A percentile compares a stretch with the other conserved stretches of the same genome.
Evolutionary conservation across 2,113 vertebrate species (phyloP).

Genomic region (Andinoacara biseriatus): DNA sequence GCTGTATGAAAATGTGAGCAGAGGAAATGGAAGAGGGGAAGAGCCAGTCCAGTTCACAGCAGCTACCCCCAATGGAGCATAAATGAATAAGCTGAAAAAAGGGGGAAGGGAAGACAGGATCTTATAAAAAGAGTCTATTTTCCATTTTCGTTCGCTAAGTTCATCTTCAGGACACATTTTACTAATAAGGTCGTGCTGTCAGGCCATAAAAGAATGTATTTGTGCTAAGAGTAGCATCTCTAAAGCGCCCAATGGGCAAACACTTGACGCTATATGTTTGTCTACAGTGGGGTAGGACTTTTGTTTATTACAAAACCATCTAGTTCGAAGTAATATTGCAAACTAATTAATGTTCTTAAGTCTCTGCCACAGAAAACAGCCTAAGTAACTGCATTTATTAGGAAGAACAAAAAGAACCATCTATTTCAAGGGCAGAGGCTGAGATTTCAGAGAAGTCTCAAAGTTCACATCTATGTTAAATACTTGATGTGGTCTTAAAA

Average conservation of each 20-base stretch:
- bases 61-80: not conserved
- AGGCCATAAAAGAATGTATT: constrained; percentile 12
- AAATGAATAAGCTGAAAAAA: constrained; percentile 25
- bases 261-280: constrained; percentile 20
- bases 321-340: constrained; percentile 20
- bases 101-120: not conserved
- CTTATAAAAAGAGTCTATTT: constrained; percentile 3
- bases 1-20: constrained; percentile 14
- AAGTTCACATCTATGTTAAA: constrained; percentile 62
- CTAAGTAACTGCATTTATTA: constrained; percentile 35
- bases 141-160: not conserved
- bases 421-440: constrained; percentile 22
- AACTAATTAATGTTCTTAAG: constrained; percentile 39
- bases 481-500: constrained; percentile 66
- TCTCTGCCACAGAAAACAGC: constrained; percentile 18
- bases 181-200: not conserved
- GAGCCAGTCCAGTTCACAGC: constrained; percentile 18
- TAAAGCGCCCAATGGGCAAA: not conserved
- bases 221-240: constrained; percentile 4
- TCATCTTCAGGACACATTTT: constrained; percentile 1
- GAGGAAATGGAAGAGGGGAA: not conserved
- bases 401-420: constrained; percentile 44
- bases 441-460: constrained; percentile 48
- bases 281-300: not conserved
- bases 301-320: constrained; percentile 19